These are phyloP conservation scores for Accipiter cooperii DNA, from an alignment of 2,113 vertebrate species.

Conservation along the genomic window DNA sequence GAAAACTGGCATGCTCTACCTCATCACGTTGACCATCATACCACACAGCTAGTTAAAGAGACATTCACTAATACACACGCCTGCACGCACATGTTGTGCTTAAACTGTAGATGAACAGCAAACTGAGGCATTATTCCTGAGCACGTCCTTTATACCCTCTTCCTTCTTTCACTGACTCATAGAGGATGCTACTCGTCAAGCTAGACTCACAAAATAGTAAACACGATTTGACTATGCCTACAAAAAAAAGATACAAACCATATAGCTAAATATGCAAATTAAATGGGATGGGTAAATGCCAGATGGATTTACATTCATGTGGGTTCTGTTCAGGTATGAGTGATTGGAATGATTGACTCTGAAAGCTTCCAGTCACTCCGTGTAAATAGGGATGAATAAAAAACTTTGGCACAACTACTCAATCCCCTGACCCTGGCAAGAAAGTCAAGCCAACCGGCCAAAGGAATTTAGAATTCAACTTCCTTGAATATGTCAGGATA, in stretches of 20 bases:
- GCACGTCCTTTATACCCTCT: not conserved
- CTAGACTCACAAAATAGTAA: not conserved
- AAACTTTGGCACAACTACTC: not conserved
- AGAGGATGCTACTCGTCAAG: not conserved
- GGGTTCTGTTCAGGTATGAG: constrained; percentile 3
- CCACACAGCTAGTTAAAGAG: not conserved
- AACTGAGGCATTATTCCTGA: not conserved
- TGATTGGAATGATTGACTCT: constrained; percentile 9
- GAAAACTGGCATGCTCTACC: not conserved
- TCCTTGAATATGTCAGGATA: not conserved
- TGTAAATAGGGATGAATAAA: constrained; percentile 13
- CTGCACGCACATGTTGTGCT: not conserved
- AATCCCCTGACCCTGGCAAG: not conserved
- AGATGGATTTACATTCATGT: constrained; percentile 33
- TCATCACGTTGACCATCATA: not conserved
- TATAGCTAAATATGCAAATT: constrained; percentile 3
- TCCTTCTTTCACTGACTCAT: not conserved
- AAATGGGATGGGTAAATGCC: not conserved
- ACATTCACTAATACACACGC: not conserved
- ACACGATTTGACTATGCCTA: not conserved
- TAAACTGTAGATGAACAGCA: not conserved
- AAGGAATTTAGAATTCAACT: constrained; percentile 13
- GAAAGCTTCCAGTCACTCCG: constrained; percentile 39
- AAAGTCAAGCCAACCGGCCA: not conserved
- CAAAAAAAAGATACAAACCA: not conserved